Evolutionary conservation across 2,888 invertebrate genomes (phyloP).

Genomic region (Limenitis camilla): DNA sequence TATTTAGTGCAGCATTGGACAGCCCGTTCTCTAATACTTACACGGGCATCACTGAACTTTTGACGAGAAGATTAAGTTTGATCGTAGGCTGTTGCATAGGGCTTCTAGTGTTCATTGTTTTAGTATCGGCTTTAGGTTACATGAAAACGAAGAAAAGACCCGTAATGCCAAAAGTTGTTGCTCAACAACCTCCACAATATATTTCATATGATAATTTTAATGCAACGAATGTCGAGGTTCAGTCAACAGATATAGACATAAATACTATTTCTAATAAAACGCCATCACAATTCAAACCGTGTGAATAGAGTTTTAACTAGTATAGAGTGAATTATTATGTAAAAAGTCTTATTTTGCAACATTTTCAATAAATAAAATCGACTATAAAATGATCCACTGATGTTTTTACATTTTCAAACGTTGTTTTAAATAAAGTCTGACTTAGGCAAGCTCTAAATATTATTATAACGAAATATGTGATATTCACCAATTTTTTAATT

Average conservation of each 20-base stretch:
- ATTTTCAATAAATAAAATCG: too few species aligned
- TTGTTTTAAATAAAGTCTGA: slow-evolving; percentile 1
- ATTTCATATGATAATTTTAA: slow-evolving; percentile 80
- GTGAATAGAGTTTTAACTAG: slow-evolving; percentile 12
- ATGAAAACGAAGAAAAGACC: slow-evolving; percentile 89
- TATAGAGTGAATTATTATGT: too few species aligned
- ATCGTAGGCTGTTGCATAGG: slow-evolving; percentile 92
- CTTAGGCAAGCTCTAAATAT: background rate
- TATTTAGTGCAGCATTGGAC: slow-evolving; percentile 77
- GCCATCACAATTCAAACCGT: slow-evolving; percentile 33
- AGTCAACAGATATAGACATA: slow-evolving; percentile 63
- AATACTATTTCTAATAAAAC: slow-evolving; percentile 63
- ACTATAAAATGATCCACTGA: too few species aligned
- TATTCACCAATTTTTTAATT: background rate
- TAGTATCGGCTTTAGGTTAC: slow-evolving; percentile 89
- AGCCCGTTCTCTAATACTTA: slow-evolving; percentile 77
- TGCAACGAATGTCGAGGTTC: slow-evolving; percentile 53
- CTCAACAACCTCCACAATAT: slow-evolving; percentile 84
- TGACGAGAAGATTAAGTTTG: slow-evolving; percentile 86
- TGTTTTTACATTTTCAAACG: too few species aligned
- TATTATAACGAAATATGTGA: slow-evolving; percentile 7
- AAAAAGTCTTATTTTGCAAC: too few species aligned
- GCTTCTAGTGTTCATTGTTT: slow-evolving; percentile 86
- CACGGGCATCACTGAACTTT: slow-evolving; percentile 81
- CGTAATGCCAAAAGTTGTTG: slow-evolving; percentile 81